phyloP scores from a whole-genome alignment of 2,797 vertebrate species.

The Chiroxiphia lanceolata region DNA sequence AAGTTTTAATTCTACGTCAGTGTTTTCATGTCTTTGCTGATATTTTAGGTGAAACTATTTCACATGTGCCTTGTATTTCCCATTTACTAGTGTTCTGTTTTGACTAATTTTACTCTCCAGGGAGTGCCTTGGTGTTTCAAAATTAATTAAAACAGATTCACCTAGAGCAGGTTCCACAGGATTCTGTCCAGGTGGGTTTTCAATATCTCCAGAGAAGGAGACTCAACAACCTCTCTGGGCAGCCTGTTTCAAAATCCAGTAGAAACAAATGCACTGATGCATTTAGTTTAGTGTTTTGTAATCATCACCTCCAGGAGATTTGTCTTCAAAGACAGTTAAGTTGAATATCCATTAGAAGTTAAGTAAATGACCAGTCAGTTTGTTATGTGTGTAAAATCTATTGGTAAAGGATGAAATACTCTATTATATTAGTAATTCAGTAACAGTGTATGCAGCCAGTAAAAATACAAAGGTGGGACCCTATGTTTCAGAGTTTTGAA shows the following conservation, averaged over 20 bases:
- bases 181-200: accelerated
- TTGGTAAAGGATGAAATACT: background rate
- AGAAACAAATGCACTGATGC: background rate
- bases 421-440: background rate
- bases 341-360: background rate
- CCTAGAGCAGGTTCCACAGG: background rate
- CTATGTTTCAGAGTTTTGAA: background rate
- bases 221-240: background rate
- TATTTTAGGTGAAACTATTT: background rate
- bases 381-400: background rate
- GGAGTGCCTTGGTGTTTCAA: background rate
- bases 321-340: background rate
- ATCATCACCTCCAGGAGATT: background rate
- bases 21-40: background rate
- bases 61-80: background rate
- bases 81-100: background rate
- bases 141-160: background rate
- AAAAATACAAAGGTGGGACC: background rate
- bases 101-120: background rate
- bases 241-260: background rate
- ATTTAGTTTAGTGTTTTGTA: background rate
- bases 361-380: background rate
- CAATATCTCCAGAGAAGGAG: background rate
- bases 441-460: background rate
- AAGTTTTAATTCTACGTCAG: background rate